A percentile compares a stretch with the other conserved stretches of the same genome.
Evolutionary conservation across 2,113 vertebrate species (phyloP).

Genomic region (Dromiciops gliroides): DNA sequence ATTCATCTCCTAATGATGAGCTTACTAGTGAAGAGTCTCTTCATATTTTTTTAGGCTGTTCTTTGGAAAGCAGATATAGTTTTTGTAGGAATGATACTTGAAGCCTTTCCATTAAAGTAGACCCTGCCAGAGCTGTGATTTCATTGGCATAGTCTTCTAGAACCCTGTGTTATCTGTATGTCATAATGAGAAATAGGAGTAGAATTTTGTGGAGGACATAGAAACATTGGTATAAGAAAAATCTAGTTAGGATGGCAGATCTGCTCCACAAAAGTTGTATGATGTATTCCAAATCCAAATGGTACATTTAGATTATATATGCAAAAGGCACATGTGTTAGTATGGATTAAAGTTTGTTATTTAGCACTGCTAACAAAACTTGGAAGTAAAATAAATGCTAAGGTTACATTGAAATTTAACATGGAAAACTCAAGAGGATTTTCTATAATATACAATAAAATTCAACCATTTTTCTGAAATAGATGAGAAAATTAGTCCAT

Average conservation of each 20-base stretch:
- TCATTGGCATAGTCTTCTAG: neutral
- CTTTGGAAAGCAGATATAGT: neutral
- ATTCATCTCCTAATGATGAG: neutral
- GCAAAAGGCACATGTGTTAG: neutral
- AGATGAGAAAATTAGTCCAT: neutral
- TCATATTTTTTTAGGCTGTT: neutral
- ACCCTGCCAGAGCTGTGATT: neutral
- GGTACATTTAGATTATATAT: neutral
- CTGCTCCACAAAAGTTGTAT: neutral
- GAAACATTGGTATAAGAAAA: neutral
- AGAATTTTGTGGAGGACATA: neutral
- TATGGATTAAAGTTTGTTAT: neutral
- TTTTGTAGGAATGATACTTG: neutral
- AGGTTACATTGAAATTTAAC: neutral
- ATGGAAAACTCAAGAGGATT: neutral
- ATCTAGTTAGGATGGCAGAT: neutral
- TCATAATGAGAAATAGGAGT: neutral
- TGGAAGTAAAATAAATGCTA: neutral
- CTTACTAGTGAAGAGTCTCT: neutral
- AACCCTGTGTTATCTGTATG: neutral
- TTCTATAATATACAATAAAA: neutral
- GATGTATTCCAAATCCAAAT: neutral
- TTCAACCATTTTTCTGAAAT: neutral
- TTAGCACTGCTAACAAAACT: neutral
- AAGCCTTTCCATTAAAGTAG: neutral